Base-by-base conservation (phyloP, 1,140 invertebrate genomes). In the Orius laevigatus region DNA sequence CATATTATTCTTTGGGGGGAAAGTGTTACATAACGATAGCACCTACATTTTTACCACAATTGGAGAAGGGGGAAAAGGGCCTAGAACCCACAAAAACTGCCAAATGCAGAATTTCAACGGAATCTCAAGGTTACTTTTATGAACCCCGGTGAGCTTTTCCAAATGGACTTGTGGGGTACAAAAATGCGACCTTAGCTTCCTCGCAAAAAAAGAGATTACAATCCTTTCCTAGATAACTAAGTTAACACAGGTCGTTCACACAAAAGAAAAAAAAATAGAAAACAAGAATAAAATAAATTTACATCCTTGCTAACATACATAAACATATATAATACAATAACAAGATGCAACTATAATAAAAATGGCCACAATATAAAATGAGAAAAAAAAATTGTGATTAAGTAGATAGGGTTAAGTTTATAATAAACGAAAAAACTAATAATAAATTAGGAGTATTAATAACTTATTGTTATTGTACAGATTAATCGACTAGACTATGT, bases 401-500 rank as follows among this genome's bases (percentile, higher is more conserved):
- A 11, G 11, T 45, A 25, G 12, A 31, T 45, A 25, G 12, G 15
- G 16, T 12, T 10, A 45, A n/a, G 31, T 31, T 45, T 32, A 45
- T 14, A 45, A 32, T 31, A 31, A 45, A 9, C 19, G n/a, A n/a
- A 45, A 16, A 25, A 32, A 39, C n/a, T 38, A 25, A 25, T 25
- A 25, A 25, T 25, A 25, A 25, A 25, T 25, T 25, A 25, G 25
- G 25, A 25, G 25, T 25, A 25, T 25, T 25, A n/a, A n/a, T n/a
- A 12, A 48, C 16, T 36, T 25, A 19, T 36, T 34, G 36, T 48
- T 38, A 38, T 48, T 48, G 46, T 48, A 48, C 46, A 12, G 25
- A 48, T 48, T 39, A 39, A 14, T 40, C 36, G 46, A 48, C 46
- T 48, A 48, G 46, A 48, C 46, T 48, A 48, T 20, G 46, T 48